Percentiles rank a stretch among this genome's conserved stretches.
Conservation (phyloP, 2,888 invertebrate genomes). For the Volucella bombylans region DNA sequence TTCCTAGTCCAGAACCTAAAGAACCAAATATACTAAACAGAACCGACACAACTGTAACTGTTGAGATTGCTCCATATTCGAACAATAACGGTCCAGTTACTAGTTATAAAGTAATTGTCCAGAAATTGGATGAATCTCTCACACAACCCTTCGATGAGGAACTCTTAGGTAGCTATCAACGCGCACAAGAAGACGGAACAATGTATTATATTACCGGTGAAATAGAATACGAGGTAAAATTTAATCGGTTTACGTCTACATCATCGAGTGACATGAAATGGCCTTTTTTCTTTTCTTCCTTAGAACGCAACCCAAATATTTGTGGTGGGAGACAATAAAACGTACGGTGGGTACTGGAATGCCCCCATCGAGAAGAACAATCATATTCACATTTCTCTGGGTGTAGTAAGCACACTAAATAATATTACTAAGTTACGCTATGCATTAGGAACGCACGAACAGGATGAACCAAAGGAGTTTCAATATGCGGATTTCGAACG, state of each 20-base stretch:
- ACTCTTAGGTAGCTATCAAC: slow-evolving; percentile 86
- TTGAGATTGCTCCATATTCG: slow-evolving; percentile 87
- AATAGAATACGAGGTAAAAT: slow-evolving; percentile 85
- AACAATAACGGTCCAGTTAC: slow-evolving; percentile 91
- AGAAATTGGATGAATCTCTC: slow-evolving; percentile 86
- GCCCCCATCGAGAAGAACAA: slow-evolving; percentile 86
- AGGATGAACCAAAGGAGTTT: slow-evolving; percentile 79
- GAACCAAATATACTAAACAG: slow-evolving; percentile 86
- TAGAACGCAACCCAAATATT: slow-evolving; percentile 86
- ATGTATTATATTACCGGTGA: slow-evolving; percentile 93
- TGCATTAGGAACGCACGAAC: slow-evolving; percentile 84
- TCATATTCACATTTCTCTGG: slow-evolving; percentile 87
- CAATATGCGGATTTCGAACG: slow-evolving; percentile 81
- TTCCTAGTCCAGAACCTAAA: slow-evolving; percentile 87
- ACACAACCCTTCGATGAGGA: slow-evolving; percentile 86
- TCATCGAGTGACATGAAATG: neutral
- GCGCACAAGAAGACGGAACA: slow-evolving; percentile 86
- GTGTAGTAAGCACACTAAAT: slow-evolving; percentile 85
- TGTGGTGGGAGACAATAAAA: slow-evolving; percentile 89
- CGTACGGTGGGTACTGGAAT: slow-evolving; percentile 90
- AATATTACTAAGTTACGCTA: slow-evolving; percentile 87
- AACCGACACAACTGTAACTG: slow-evolving; percentile 85
- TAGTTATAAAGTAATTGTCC: slow-evolving; percentile 88
- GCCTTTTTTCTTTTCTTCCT: slow-evolving; percentile 4
- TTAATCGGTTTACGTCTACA: neutral